These are phyloP conservation scores for Smutsia gigantea DNA, from an alignment of 2,797 vertebrate genomes.

Conservation along the genomic window DNA sequence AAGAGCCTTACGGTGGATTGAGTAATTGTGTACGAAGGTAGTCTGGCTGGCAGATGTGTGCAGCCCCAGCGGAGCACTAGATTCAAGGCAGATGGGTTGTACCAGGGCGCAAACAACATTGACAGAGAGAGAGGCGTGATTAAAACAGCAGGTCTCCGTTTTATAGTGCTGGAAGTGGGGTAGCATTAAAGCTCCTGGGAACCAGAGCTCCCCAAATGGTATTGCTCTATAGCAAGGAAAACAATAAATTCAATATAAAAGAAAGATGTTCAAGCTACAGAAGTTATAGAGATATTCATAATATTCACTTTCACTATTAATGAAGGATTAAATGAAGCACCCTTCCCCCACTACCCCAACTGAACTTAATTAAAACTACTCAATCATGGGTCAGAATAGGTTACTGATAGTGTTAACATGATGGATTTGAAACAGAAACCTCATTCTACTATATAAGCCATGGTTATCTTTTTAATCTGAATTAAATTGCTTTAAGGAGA, in stretches of 20 bases:
- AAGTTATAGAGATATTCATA: slow-evolving; percentile 70
- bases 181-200: slow-evolving; percentile 81
- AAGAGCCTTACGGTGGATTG: slow-evolving; percentile 88
- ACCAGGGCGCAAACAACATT: slow-evolving; percentile 88
- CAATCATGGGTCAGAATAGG: slow-evolving; percentile 59
- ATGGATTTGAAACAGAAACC: slow-evolving; percentile 83
- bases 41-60: slow-evolving; percentile 91
- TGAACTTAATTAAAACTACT: slow-evolving; percentile 81
- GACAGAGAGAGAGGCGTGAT: slow-evolving; percentile 87
- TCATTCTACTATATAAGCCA: slow-evolving; percentile 70
- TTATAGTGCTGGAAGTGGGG: slow-evolving; percentile 83
- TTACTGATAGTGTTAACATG: slow-evolving; percentile 75
- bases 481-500: slow-evolving; percentile 83
- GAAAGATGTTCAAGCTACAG: not conserved
- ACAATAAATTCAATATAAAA: slow-evolving; percentile 77
- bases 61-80: slow-evolving; percentile 87
- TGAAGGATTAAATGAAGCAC: slow-evolving; percentile 74
- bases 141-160: slow-evolving; percentile 87
- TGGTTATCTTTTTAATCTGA: slow-evolving; percentile 84
- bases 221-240: slow-evolving; percentile 51
- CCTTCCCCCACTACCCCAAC: slow-evolving; percentile 40
- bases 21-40: slow-evolving; percentile 90
- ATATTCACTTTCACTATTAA: slow-evolving; percentile 67
- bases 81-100: slow-evolving; percentile 89
- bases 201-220: slow-evolving; percentile 71